Evolutionary conservation across 2,888 invertebrate genomes (phyloP), one percentile per base, ranked within the genome.

Genomic region (Andrena marginata): DNA sequence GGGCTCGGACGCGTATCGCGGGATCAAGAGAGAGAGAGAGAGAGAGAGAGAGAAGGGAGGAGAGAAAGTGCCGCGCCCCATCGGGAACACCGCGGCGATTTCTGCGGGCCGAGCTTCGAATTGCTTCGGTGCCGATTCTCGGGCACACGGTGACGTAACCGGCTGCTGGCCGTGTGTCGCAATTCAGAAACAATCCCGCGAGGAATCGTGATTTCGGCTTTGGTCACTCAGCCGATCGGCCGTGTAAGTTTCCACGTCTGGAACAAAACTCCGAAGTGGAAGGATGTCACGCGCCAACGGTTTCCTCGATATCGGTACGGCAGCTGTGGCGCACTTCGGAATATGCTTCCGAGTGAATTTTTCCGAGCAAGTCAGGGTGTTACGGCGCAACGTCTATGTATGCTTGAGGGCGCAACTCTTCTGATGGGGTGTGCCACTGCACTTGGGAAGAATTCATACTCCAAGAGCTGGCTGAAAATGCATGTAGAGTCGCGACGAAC

Each of bases 31-130:
- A 10, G 33, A 26, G 64, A 65, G 65, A 65, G 29, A 51, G 67
- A 35, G 68, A 10, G 33, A 26, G 64, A 65, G 65, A 65, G 48
- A 29, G 64, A 42, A 26, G 60, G 26, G 26, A 31, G 51, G 74
- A 80, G 86, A 86, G 84, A 86, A 83, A 86, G 86, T 86, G 86
- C 86, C 86, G 86, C 84, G 84, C 86, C 84, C 84, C 82, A 75
- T 65, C 75, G 76, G 65, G 70, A 65, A 59, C 75, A 60, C 60
- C 80, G 42, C 51, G 48, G 59, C 78, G 77, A 75, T 74, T 85
- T 84, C 81, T 74, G 81, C 72, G 54, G 54, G 64, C 71, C 80
- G 77, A 73, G 80, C 63, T 63, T 73, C 78, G 84, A 81, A 67
- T 70, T 72, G 75, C 71, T 56, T 56, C 69, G 65, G 54, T 69